Conservation (phyloP, 1,140 invertebrate species). For the Acromyrmex charruanus region DNA sequence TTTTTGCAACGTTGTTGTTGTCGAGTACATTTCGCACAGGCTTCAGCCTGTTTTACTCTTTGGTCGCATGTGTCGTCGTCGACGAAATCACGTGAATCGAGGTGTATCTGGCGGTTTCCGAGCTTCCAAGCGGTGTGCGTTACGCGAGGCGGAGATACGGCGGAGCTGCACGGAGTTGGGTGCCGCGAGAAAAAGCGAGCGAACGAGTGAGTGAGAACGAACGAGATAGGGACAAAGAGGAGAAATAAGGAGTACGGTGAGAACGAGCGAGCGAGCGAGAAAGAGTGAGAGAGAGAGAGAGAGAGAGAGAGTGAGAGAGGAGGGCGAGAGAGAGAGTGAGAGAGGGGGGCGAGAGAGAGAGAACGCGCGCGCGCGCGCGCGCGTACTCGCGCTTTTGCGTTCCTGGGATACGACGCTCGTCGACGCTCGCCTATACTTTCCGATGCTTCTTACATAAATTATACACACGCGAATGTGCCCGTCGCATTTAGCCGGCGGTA, state of each 20-base stretch:
- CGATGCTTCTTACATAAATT: neutral
- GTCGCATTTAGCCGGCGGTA: constrained; percentile 62
- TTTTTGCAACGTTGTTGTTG: constrained; percentile 61
- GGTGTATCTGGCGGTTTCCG: constrained; percentile 51
- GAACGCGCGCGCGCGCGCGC: neutral
- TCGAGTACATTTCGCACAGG: constrained; percentile 1
- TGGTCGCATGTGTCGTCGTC: constrained; percentile 54
- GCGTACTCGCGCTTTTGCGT: constrained; percentile 58
- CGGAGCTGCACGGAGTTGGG: constrained; percentile 40
- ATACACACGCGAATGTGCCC: neutral
- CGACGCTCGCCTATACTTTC: constrained; percentile 40
- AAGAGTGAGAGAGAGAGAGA: neutral
- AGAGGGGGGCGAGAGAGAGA: no score
- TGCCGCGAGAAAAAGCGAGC: constrained; percentile 11
- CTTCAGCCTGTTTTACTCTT: constrained; percentile 55
- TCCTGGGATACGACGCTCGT: constrained; percentile 75
- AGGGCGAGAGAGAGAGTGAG: neutral
- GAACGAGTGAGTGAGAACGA: constrained; percentile 35
- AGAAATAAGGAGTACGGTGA: constrained; percentile 61
- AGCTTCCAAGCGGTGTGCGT: constrained; percentile 47
- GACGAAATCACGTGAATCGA: constrained; percentile 61
- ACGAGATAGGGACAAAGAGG: constrained; percentile 2
- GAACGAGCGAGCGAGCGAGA: neutral
- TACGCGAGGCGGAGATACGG: constrained; percentile 16
- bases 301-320: neutral